Base-by-base conservation (phyloP, 2,888 invertebrate genomes). In the Agrotis segetum region DNA sequence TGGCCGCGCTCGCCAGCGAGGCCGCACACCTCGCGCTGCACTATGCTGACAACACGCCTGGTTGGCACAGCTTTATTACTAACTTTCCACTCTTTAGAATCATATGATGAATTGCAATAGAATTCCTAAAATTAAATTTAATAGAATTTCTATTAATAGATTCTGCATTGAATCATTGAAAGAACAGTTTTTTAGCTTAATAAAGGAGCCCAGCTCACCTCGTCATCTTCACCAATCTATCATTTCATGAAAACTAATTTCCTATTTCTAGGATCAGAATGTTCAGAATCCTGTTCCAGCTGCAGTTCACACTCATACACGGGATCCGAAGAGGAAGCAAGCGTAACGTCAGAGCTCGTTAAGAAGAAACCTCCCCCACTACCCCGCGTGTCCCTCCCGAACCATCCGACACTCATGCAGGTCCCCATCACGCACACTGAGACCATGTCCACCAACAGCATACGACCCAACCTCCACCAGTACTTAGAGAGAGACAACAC, bases 241-340 rank as follows among this genome's bases (percentile, higher is more conserved):
- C 29, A 4, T 4, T 11, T 40, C 9, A 40, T 40, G 40, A 40
- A 40, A 40, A 11, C 9, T 11, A 40, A 2, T 40, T 11, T 40
- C 4, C 49, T 0, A 29, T 66, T 92, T 91, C 72, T 96, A 96
- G 97, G 97, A 84, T 98, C 98, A 0, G 97, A 97, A 56, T 98
- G 98, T 89, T 98, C 98, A 0, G 97, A 97, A 63, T 97, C 97
- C 0, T 97, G 98, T 17, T 97, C 98, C 0, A 96, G 97, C 74
- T 97, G 97, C 89, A 92, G 93, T 75, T 94, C 94, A 1, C 89
- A 89, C 53, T 89, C 93, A 1, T 91, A 90, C 83, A 89, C 92
- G 3, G 90, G 89, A 47, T 92, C 94, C 0, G 92, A 93, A 29
- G 91, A 88, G 13, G 93, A 91, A 65, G 85, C 89, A 0, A 91